These are phyloP conservation scores for Prorops nasuta DNA, from an alignment of 1,140 invertebrate genomes.

Conservation along the genomic window DNA sequence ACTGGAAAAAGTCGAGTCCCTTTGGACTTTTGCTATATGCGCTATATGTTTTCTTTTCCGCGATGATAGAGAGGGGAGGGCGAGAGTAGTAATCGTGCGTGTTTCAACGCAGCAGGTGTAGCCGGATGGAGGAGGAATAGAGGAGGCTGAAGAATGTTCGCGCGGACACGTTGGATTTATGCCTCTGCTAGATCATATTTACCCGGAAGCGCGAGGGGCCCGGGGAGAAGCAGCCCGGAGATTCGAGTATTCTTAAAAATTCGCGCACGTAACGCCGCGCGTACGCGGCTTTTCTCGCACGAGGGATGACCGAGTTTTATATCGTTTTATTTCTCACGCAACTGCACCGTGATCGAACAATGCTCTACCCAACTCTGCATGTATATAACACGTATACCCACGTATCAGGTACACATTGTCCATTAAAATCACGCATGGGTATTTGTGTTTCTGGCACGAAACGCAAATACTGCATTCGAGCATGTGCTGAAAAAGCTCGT, in stretches of 20 bases:
- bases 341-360: conserved; percentile 6
- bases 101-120: too few relatives aligned
- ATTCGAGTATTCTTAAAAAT: too few relatives aligned
- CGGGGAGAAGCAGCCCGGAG: too few relatives aligned
- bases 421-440: conserved; percentile 15
- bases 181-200: neutral
- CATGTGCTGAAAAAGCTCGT: neutral
- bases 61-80: too few relatives aligned
- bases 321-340: conserved; percentile 12
- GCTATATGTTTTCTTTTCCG: too few relatives aligned
- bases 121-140: too few relatives aligned
- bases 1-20: too few relatives aligned
- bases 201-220: too few relatives aligned
- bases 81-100: too few relatives aligned
- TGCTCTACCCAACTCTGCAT: too few relatives aligned
- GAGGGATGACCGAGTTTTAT: conserved; percentile 20
- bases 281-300: neutral
- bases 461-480: conserved; percentile 10
- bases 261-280: neutral
- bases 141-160: neutral
- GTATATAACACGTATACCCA: too few relatives aligned
- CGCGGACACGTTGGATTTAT: neutral
- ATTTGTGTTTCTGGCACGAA: conserved; percentile 10
- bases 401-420: neutral
- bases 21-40: too few relatives aligned